phyloP scores from a whole-genome alignment of 2,888 invertebrate species.

The Pseudanteris insignis region DNA sequence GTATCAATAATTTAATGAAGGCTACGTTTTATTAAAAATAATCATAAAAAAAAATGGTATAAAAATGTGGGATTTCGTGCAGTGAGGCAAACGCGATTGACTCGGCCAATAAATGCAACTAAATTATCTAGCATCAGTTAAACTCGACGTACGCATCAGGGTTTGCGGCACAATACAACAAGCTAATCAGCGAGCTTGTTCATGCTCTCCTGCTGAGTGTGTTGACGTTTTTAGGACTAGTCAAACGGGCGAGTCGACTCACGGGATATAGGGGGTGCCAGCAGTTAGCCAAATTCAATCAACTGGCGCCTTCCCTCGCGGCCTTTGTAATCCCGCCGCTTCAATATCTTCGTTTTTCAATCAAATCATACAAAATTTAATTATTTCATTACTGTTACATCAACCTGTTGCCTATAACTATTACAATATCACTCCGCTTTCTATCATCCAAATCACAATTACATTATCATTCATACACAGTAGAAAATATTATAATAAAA shows the following conservation, averaged over 20 bases:
- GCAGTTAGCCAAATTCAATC: conserved; percentile 47
- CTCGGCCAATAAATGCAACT: conserved; percentile 21
- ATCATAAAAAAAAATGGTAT: conserved; percentile 11
- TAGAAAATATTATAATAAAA: too few species aligned
- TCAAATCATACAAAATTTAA: not conserved
- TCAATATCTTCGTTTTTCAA: conserved; percentile 26
- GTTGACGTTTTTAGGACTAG: conserved; percentile 51
- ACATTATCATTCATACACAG: too few species aligned
- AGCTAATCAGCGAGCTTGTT: conserved; percentile 47
- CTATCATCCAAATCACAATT: too few species aligned
- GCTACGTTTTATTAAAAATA: too few species aligned
- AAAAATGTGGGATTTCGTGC: conserved; percentile 10
- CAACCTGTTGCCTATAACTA: too few species aligned
- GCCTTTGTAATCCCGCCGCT: too few species aligned
- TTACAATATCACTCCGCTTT: too few species aligned
- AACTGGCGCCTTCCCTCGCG: conserved; percentile 44
- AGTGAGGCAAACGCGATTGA: not conserved
- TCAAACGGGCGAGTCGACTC: conserved; percentile 39
- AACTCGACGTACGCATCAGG: conserved; percentile 26
- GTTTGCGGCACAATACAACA: conserved; percentile 41
- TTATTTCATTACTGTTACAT: too few species aligned
- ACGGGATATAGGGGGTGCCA: conserved; percentile 43
- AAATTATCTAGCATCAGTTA: conserved; percentile 37
- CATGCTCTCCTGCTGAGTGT: conserved; percentile 48
- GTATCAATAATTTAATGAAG: conserved; percentile 58